Evolutionary conservation across 2,797 vertebrate genomes (phyloP).

Genomic region (Onychomys torridus): DNA sequence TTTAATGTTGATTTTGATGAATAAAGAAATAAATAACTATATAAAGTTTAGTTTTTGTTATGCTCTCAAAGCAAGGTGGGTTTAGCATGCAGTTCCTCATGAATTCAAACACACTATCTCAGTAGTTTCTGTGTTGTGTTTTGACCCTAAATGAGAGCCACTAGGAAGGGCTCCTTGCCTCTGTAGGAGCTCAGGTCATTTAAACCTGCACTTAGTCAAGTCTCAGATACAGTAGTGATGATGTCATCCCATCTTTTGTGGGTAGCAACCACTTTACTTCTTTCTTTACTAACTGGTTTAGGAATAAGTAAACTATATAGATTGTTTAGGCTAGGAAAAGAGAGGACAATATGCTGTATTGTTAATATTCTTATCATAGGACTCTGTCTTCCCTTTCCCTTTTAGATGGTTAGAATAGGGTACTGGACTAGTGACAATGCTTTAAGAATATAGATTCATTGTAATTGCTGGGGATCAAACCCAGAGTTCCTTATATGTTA

Average conservation of each 20-base stretch:
- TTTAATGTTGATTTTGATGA: not conserved
- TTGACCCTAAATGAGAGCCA: constrained; percentile 1
- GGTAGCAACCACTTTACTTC: not conserved
- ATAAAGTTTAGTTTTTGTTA: constrained; percentile 26
- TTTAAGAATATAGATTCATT: not conserved
- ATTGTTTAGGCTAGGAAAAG: not conserved
- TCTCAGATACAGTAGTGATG: not conserved
- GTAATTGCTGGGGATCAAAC: not conserved
- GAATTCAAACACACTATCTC: not conserved
- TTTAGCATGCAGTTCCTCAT: not conserved
- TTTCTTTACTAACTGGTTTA: not conserved
- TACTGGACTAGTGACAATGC: not conserved
- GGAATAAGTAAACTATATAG: not conserved
- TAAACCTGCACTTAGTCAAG: not conserved
- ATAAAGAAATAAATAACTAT: not conserved
- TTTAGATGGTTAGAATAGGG: not conserved
- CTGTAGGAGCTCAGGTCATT: not conserved
- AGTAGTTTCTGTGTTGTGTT: not conserved
- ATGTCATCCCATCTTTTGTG: not conserved
- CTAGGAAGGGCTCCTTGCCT: not conserved
- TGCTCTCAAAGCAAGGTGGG: not conserved
- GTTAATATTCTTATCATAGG: not conserved
- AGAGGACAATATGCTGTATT: not conserved
- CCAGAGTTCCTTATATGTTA: not conserved
- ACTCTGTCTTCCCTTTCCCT: not conserved